Evolutionary conservation across 2,797 vertebrate genomes (phyloP), one percentile per base, ranked within the genome.

Genomic region (Leucoraja ocellata): DNA sequence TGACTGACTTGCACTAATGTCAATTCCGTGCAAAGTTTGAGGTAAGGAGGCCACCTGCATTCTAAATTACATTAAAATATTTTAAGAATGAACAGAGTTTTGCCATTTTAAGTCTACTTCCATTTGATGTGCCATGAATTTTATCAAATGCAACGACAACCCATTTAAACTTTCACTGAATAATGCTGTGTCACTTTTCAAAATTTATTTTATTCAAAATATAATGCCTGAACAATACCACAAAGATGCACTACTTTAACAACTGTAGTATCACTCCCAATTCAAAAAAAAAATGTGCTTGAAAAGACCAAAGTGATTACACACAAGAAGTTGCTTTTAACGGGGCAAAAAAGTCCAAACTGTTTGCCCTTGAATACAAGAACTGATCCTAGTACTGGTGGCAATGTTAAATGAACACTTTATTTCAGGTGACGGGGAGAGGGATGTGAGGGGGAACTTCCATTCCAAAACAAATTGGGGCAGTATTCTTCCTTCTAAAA

Each of bases 41-140:
- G 90, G 71, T 92, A 54, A 76, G 36, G 23, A 76, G 46, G 90
- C 71, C 4, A 54, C 4, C 46, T 54, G 90, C 23, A 74, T 76
- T 32, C n/a, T 21, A 36, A 21, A 65, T 86, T 68, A 36, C n/a
- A 88, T 65, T 88, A 32, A 63, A 88, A 18, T 68, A 88, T 65
- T 88, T 68, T 88, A 32, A 86, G 83, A 86, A 86, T 86, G 83
- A 88, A 25, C 81, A 84, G n/a, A 68, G n/a, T 88, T 88, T 88
- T 88, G n/a, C n/a, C 63, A 88, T 88, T 39, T 88, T 88, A 88
- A 88, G n/a, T 88, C 63, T 68, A 68, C 84, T 32, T 88, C 84
- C 61, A 36, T 88, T 88, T 88, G 84, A 88, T 88, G 58, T 32
- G 39, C 32, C 36, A 68, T 68, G 61, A 88, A 32, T 88, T 54